Percentiles rank a stretch among this genome's conserved stretches.
Conservation (phyloP, 2,797 vertebrate species). For the Spatula versicolor region DNA sequence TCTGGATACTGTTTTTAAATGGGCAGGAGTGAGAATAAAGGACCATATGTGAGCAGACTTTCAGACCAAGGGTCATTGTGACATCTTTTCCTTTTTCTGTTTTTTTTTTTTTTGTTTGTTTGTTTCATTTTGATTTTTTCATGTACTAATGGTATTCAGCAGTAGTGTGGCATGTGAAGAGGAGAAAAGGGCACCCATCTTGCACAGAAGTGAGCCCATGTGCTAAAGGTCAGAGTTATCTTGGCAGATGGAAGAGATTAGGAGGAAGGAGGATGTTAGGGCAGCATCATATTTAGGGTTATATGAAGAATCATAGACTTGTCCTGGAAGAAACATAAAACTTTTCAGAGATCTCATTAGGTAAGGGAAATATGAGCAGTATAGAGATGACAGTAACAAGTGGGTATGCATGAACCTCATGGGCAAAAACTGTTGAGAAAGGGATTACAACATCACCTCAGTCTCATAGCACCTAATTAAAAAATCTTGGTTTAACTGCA, state of each 20-base stretch:
- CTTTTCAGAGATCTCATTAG: not conserved
- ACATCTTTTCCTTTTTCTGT: not conserved
- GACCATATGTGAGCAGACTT: fast-evolving
- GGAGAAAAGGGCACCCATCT: not conserved
- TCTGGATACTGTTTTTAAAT: not conserved
- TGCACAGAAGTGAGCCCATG: not conserved
- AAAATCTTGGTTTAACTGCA: not conserved
- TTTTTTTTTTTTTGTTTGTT: too few species aligned
- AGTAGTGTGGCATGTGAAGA: not conserved
- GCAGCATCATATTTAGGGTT: not conserved
- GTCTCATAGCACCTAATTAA: not conserved
- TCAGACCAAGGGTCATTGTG: fast-evolving
- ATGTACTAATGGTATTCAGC: not conserved
- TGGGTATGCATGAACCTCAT: not conserved
- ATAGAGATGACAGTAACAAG: not conserved
- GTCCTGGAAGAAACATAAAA: not conserved
- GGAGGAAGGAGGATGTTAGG: not conserved
- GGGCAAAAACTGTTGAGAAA: not conserved
- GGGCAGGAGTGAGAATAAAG: not conserved
- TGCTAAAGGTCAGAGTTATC: fast-evolving
- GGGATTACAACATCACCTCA: not conserved
- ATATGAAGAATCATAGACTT: not conserved
- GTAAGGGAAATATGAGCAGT: not conserved
- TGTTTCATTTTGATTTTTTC: not conserved
- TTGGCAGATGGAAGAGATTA: not conserved